phyloP scores from a whole-genome alignment of 2,797 vertebrate species.

The Lithobates pipiens region DNA sequence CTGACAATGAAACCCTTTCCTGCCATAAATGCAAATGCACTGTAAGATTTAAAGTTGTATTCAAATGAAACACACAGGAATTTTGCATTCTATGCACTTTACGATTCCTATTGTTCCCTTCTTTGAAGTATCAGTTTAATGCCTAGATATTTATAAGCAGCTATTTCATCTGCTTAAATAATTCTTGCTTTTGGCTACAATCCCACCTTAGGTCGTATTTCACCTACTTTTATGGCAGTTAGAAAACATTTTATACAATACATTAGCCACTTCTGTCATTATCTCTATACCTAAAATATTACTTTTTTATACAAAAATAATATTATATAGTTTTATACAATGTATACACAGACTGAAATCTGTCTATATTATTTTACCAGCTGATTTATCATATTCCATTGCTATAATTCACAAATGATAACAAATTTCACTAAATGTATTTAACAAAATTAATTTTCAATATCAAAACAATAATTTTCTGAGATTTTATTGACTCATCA shows the following conservation, averaged over 20 bases:
- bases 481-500: no score
- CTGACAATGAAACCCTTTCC: conserved; percentile 50
- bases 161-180: conserved; percentile 58
- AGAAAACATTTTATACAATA: conserved; percentile 49
- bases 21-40: conserved; percentile 50
- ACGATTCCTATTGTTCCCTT: conserved; percentile 51
- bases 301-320: conserved; percentile 4
- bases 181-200: conserved; percentile 60
- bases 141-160: conserved; percentile 55
- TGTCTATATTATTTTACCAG: not conserved
- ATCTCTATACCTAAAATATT: conserved; percentile 1
- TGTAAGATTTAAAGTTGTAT: conserved; percentile 57
- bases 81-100: conserved; percentile 60
- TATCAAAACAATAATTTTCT: not conserved
- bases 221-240: conserved; percentile 47
- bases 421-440: no score
- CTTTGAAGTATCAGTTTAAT: conserved; percentile 58
- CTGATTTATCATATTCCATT: not conserved
- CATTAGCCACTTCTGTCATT: conserved; percentile 24
- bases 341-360: not conserved
- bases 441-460: no score
- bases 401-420: no score
- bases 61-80: conserved; percentile 49
- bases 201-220: conserved; percentile 49
- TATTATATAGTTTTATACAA: not conserved